Conservation (phyloP, 2,888 invertebrate genomes). For the Cyrtodaria siliqua region DNA sequence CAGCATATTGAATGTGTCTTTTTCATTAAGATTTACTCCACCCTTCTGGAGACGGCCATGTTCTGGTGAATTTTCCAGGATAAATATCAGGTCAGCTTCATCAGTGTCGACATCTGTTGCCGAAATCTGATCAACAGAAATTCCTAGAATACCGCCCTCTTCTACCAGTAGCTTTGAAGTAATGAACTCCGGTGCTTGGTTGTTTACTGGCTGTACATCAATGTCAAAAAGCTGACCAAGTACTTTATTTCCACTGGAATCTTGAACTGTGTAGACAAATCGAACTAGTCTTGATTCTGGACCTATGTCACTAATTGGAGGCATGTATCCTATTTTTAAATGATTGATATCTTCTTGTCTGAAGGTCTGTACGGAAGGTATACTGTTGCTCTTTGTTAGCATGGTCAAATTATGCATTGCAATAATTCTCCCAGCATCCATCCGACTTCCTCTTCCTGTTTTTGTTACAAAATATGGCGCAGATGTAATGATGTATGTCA, state of each 20-base stretch:
- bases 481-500: constrained; percentile 83
- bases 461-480: constrained; percentile 84
- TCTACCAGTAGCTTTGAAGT: constrained; percentile 81
- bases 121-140: constrained; percentile 83
- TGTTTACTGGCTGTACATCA: constrained; percentile 84
- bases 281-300: constrained; percentile 78
- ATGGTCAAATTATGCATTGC: constrained; percentile 79
- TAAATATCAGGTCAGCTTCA: constrained; percentile 78
- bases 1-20: constrained; percentile 79
- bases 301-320: constrained; percentile 84
- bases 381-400: constrained; percentile 71
- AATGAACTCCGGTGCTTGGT: constrained; percentile 80
- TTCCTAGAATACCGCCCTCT: constrained; percentile 83
- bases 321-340: constrained; percentile 84
- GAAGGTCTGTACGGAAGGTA: constrained; percentile 79
- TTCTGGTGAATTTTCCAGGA: constrained; percentile 80
- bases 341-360: constrained; percentile 85
- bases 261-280: constrained; percentile 83
- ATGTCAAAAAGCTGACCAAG: constrained; percentile 82
- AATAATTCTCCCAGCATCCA: constrained; percentile 84
- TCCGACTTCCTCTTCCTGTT: constrained; percentile 76
- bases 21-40: constrained; percentile 77
- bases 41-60: constrained; percentile 83
- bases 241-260: constrained; percentile 81
- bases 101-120: constrained; percentile 84